Conservation (phyloP, 2,113 vertebrate genomes). For the Ceyx cyanopectus region DNA sequence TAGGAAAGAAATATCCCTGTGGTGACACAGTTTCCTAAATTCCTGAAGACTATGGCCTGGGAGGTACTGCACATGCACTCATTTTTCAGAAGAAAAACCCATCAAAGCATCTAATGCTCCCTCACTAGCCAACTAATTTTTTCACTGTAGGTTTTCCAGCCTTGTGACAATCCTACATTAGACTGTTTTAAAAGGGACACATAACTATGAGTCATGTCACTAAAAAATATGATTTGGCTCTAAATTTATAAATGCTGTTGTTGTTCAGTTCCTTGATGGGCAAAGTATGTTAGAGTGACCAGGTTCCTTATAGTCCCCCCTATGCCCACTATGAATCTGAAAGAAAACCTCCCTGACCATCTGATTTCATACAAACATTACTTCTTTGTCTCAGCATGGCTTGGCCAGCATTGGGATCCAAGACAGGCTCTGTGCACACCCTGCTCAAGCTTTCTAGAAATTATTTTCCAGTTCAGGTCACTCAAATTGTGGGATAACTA, state of each 20-base stretch:
- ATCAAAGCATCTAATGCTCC: not conserved
- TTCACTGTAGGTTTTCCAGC: not conserved
- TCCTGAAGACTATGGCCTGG: not conserved
- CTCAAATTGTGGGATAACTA: not conserved
- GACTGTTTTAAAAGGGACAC: not conserved
- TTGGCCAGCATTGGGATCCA: not conserved
- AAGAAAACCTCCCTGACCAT: not conserved
- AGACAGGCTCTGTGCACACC: not conserved
- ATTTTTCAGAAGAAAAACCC: not conserved
- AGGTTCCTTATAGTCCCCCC: not conserved
- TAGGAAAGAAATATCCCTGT: not conserved
- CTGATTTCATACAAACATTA: not conserved
- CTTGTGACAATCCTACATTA: not conserved
- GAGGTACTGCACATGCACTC: not conserved
- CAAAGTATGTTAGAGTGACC: not conserved
- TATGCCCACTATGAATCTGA: not conserved
- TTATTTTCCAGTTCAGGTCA: not conserved
- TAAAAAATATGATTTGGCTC: not conserved
- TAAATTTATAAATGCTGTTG: not conserved
- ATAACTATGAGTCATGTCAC: not conserved
- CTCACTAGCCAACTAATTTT: not conserved
- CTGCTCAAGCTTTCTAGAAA: constrained; percentile 48
- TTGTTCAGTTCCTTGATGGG: not conserved
- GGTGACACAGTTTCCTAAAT: not conserved
- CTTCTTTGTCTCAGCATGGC: not conserved